Evolutionary conservation across 2,888 invertebrate species (phyloP).

Genomic region (Monoplex corrugatus): DNA sequence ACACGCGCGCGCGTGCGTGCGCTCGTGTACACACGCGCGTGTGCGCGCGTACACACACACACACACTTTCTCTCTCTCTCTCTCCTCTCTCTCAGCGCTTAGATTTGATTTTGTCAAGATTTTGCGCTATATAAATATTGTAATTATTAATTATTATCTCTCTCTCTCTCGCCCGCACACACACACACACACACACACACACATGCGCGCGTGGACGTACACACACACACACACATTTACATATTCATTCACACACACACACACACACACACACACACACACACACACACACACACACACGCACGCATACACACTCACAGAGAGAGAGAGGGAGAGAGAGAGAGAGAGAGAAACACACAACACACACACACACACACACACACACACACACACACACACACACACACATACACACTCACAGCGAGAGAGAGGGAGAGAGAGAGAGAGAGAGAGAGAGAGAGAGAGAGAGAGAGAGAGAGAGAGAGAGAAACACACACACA

Average conservation of each 20-base stretch:
- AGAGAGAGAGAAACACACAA: not conserved
- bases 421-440: not conserved
- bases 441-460: constrained; percentile 37
- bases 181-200: no score
- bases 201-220: no score
- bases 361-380: constrained; percentile 28
- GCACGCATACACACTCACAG: not conserved
- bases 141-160: no score
- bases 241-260: no score
- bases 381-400: constrained; percentile 16
- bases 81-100: no score
- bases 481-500: not conserved
- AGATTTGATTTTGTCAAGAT: no score
- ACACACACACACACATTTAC: no score
- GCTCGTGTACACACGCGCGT: not conserved
- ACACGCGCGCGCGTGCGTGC: not conserved
- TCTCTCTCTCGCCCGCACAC: not conserved
- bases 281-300: not conserved
- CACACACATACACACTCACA: constrained; percentile 14
- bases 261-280: no score
- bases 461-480: constrained; percentile 39
- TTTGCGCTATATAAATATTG: no score
- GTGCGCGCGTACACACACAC: not conserved
- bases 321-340: not conserved
- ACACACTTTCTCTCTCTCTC: not conserved